Conservation (phyloP, 2,888 invertebrate species). For the Bibio marci region DNA sequence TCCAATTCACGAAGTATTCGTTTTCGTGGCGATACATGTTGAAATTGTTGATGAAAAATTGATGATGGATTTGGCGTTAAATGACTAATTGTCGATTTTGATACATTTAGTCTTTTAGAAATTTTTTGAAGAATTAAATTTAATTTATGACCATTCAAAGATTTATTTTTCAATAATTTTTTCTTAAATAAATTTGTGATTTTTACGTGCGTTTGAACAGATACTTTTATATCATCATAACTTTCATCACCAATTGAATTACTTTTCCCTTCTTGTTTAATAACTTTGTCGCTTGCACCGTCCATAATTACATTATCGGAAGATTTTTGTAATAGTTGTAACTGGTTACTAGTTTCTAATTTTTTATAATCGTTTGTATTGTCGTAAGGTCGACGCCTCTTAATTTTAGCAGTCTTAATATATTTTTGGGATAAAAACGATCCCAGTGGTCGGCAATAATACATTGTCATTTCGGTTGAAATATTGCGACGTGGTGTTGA, state of each 20-base stretch:
- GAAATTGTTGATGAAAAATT: constrained; percentile 22
- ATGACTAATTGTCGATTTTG: constrained; percentile 11
- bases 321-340: too few species aligned
- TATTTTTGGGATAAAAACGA: constrained; percentile 21
- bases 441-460: constrained; percentile 17
- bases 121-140: too few species aligned
- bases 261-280: neutral
- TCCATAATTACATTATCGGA: too few species aligned
- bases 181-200: constrained; percentile 1
- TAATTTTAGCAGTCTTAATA: constrained; percentile 23
- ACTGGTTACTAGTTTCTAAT: too few species aligned
- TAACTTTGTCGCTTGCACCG: neutral
- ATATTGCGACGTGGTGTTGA: constrained; percentile 35
- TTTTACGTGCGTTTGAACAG: too few species aligned
- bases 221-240: too few species aligned
- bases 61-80: constrained; percentile 20
- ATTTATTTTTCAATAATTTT: constrained; percentile 20
- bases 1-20: constrained; percentile 68
- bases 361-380: too few species aligned
- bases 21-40: constrained; percentile 60
- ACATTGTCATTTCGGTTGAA: constrained; percentile 44
- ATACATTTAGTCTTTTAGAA: too few species aligned
- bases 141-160: too few species aligned
- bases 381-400: constrained; percentile 52
- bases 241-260: too few species aligned